Evolutionary conservation across 2,797 vertebrate species (phyloP).

Genomic region (Babyrousa celebensis): DNA sequence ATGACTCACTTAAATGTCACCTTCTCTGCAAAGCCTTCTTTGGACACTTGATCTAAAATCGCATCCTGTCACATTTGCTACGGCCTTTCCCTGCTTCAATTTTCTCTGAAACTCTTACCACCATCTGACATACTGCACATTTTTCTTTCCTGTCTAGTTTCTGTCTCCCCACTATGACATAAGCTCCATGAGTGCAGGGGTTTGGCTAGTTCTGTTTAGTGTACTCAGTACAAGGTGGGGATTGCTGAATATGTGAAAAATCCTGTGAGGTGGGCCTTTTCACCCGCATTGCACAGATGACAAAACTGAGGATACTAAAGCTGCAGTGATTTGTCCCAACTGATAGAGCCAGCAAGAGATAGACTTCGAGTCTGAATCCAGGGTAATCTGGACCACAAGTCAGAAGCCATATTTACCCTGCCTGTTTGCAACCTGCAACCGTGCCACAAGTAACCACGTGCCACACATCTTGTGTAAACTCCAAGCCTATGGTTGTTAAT

Average conservation of each 20-base stretch:
- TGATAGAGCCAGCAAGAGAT: background rate
- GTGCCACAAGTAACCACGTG: fast-evolving
- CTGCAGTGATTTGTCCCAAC: background rate
- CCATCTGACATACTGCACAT: fast-evolving
- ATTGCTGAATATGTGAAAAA: background rate
- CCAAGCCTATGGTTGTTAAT: background rate
- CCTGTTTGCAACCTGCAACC: background rate
- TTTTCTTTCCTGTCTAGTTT: background rate
- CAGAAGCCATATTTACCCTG: background rate
- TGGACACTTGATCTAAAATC: background rate
- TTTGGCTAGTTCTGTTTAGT: background rate
- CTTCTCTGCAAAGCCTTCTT: background rate
- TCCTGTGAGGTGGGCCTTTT: background rate
- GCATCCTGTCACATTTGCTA: fast-evolving
- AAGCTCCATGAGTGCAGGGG: background rate
- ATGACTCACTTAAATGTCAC: background rate
- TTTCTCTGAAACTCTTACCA: background rate
- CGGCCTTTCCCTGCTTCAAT: background rate
- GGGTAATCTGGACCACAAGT: background rate
- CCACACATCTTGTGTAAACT: background rate
- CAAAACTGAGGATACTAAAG: background rate
- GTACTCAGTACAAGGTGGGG: fast-evolving
- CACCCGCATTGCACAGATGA: background rate
- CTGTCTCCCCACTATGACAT: too few species aligned
- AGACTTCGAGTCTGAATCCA: background rate